Percentiles rank a stretch among this genome's conserved stretches.
Evolutionary conservation across 2,888 invertebrate species (phyloP).

Genomic region (Hipparchia sbordonii): DNA sequence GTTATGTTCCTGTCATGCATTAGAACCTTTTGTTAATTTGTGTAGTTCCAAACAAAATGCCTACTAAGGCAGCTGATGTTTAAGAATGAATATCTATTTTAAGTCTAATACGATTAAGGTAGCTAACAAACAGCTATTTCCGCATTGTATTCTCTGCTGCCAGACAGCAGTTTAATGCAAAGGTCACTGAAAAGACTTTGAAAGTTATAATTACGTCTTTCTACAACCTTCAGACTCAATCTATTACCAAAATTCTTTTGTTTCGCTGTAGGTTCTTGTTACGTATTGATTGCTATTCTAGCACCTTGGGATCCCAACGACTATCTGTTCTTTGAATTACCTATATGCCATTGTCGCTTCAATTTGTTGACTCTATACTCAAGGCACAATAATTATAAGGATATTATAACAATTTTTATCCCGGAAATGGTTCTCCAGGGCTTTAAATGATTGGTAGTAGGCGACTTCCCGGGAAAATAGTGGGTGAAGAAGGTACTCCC

Average conservation of each 20-base stretch:
- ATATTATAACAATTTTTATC: too few relatives aligned
- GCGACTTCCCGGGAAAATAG: too few relatives aligned
- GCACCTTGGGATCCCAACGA: too few relatives aligned
- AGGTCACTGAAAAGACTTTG: constrained; percentile 24
- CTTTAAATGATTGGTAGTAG: too few relatives aligned
- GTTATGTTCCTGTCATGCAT: neutral
- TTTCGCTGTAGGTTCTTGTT: neutral
- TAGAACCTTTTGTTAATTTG: too few relatives aligned
- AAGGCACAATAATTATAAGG: too few relatives aligned
- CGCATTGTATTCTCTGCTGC: neutral
- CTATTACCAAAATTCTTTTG: constrained; percentile 1
- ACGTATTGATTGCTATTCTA: neutral
- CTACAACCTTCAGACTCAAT: constrained; percentile 21
- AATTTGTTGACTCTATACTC: too few relatives aligned
- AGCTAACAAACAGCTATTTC: neutral
- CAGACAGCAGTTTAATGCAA: neutral
- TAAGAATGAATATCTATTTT: neutral
- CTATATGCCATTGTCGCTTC: too few relatives aligned
- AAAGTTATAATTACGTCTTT: constrained; percentile 25
- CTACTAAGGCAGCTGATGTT: neutral
- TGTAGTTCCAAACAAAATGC: too few relatives aligned
- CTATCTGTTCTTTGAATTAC: too few relatives aligned
- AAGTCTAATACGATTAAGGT: neutral
- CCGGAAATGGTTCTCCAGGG: too few relatives aligned
- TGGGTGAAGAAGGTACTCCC: too few relatives aligned